Evolutionary conservation across 2,797 vertebrate species (phyloP), one percentile per base, ranked within the genome.

Genomic region (Avahi laniger): DNA sequence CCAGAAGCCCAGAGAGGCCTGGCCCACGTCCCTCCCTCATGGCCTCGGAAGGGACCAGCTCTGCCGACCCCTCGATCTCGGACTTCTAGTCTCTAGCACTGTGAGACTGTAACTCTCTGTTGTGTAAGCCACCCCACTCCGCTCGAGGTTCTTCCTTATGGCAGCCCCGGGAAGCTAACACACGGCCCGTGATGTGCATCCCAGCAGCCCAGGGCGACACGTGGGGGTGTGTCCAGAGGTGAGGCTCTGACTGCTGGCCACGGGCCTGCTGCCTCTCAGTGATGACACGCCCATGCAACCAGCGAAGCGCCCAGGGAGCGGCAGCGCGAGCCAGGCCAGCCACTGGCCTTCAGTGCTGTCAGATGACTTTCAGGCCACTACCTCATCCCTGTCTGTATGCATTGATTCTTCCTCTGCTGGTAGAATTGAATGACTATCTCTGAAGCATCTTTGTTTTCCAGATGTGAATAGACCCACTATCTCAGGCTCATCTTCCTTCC

Each of bases 391-490:
- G 8, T 72, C 35, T 89, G n/a, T 17, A 41, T 7, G 7, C 69
- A 38, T 72, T 88, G 92, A 86, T 80, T 28, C 92, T 92, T 80
- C 61, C 80, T 89, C 54, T 5, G 6, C 75, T 59, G 18, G 9
- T 30, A 3, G 1, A 5, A 52, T 1, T 24, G 72, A 54, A 26
- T 24, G 38, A 4, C 0, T 13, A 4, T 61, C 52, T 93, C 76
- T 75, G 81, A 72, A 63, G 89, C 85, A 10, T 70, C 96, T 94
- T 96, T 95, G 95, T 97, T 81, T 84, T 65, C 67, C 22, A 4
- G 10, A 61, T 26, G 38, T 94, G 80, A 96, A 91, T 88, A 10
- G 92, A 35, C 15, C 63, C 88, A 72, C 94, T 94, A 3, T 72
- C 0, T 33, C 48, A 11, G 80, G 69, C 14, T 41, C 1, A 5